Evolutionary conservation across 2,888 invertebrate genomes (phyloP).

Genomic region (Ferdinandea cuprea): DNA sequence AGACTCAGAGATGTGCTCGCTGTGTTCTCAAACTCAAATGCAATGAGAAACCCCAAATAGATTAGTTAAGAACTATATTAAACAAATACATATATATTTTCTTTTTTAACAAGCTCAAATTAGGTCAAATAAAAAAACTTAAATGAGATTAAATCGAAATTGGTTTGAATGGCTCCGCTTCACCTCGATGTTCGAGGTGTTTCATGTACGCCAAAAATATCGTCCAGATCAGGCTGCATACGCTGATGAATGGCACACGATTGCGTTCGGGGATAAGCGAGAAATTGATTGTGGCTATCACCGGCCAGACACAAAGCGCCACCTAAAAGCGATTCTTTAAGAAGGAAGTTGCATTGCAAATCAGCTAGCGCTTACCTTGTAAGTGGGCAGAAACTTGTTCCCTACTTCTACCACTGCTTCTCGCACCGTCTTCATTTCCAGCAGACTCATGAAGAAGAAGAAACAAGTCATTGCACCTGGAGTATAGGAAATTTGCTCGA

Average conservation of each 20-base stretch:
- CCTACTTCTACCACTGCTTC: conserved; percentile 87
- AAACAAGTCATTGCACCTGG: conserved; percentile 91
- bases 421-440: conserved; percentile 87
- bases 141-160: conserved; percentile 21
- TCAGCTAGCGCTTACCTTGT: conserved; percentile 82
- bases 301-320: conserved; percentile 88
- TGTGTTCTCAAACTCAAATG: conserved; percentile 16
- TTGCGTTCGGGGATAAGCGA: conserved; percentile 88
- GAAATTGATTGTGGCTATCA: conserved; percentile 89
- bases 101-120: conserved; percentile 31
- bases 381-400: conserved; percentile 90
- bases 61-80: no score
- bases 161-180: not conserved
- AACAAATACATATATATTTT: conserved; percentile 19
- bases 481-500: conserved; percentile 90
- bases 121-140: conserved; percentile 45
- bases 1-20: conserved; percentile 1
- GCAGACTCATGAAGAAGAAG: conserved; percentile 89
- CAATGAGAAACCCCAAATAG: not conserved
- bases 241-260: conserved; percentile 88
- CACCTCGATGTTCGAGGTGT: conserved; percentile 84
- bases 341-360: not conserved
- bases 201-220: conserved; percentile 91
- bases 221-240: conserved; percentile 90
- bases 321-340: conserved; percentile 83